These are phyloP conservation scores for Lepeophtheirus salmonis DNA, from an alignment of 1,140 invertebrate genomes.

Conservation along the genomic window DNA sequence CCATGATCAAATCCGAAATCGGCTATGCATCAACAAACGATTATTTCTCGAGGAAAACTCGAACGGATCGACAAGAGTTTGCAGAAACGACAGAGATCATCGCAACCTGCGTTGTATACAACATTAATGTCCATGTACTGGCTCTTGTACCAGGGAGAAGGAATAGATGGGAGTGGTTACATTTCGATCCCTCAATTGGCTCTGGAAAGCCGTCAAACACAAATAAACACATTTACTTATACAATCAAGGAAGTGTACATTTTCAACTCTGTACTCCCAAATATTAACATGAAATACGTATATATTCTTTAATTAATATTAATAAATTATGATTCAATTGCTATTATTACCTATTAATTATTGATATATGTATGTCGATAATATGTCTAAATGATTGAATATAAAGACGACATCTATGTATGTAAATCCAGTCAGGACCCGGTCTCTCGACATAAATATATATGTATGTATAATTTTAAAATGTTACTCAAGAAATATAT, in stretches of 20 bases:
- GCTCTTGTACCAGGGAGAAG: constrained; percentile 4
- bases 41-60: constrained; percentile 1
- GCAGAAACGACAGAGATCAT: constrained; percentile 11
- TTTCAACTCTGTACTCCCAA: constrained; percentile 9
- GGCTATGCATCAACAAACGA: not conserved
- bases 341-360: no score
- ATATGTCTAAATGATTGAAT: no score
- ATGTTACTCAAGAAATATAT: no score
- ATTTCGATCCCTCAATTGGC: constrained; percentile 4
- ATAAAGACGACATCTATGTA: no score
- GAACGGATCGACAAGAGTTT: constrained; percentile 1
- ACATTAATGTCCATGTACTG: constrained; percentile 10
- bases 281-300: no score
- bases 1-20: constrained; percentile 6
- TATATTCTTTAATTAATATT: no score
- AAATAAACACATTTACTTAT: not conserved
- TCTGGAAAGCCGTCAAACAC: not conserved
- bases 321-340: no score
- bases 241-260: constrained; percentile 12
- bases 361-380: no score
- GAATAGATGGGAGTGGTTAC: constrained; percentile 4
- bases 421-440: no score
- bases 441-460: no score
- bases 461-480: no score
- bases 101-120: not conserved